A percentile compares a stretch with the other conserved stretches of the same genome.
Conservation (phyloP, 2,113 vertebrate genomes). For the Chionodraco myersi region DNA sequence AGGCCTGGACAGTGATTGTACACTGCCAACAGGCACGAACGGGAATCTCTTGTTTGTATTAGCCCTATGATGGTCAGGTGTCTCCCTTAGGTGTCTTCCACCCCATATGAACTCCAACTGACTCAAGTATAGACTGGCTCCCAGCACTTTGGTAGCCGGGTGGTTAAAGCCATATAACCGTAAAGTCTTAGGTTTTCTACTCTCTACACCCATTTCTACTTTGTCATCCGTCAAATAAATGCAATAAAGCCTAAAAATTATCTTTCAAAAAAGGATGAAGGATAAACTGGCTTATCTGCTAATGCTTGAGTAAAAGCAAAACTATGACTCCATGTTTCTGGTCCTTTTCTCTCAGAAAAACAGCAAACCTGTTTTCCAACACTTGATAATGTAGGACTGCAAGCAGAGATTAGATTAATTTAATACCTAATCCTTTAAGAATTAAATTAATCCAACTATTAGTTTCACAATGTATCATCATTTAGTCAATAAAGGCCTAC, state of each 20-base stretch:
- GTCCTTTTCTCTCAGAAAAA: not conserved
- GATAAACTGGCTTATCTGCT: not conserved
- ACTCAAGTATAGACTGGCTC: conserved; percentile 14
- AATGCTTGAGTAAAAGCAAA: not conserved
- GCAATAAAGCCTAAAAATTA: no score
- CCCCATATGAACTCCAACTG: not conserved
- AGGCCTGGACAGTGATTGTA: conserved; percentile 48
- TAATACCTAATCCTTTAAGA: no score
- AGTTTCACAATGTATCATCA: no score
- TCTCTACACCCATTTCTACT: no score
- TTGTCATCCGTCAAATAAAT: no score
- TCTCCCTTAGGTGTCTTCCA: conserved; percentile 22
- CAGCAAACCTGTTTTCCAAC: not conserved
- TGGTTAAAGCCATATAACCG: no score
- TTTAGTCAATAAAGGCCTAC: not conserved
- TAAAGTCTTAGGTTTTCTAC: no score
- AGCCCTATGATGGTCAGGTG: conserved; percentile 43
- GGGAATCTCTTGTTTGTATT: conserved; percentile 20
- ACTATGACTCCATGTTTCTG: not conserved
- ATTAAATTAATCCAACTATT: no score
- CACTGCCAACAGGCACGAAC: conserved; percentile 30
- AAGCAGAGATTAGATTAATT: not conserved
- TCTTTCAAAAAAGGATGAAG: not conserved
- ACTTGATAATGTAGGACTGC: not conserved
- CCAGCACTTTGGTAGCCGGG: no score